Evolutionary conservation across 2,888 invertebrate species (phyloP), one percentile per base, ranked within the genome.

Genomic region (Germaria angustata): DNA sequence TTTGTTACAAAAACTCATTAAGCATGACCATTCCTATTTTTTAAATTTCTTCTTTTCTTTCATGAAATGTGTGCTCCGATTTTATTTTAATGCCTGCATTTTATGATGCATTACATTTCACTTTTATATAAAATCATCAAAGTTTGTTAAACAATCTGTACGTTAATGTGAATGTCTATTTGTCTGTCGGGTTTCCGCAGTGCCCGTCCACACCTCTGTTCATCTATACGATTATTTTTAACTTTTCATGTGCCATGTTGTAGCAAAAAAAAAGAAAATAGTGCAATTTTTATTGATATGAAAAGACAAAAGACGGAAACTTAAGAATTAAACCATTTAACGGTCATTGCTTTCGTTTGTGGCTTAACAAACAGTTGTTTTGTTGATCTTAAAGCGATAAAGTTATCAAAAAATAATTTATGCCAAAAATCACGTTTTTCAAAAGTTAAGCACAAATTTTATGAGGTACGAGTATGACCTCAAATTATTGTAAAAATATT

Each of bases 41-140:
- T 24, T 11, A 20, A 28, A 24, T 68, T 24, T 15, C 55, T 53
- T 34, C 53, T 24, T 39, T 28, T 61, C 46, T 57, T 59, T 41
- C 13, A 68, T 34, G 39, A 68, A 72, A 79, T 72, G 66, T 77
- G 76, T 72, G 79, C 79, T 65, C 49, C 39, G 78, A 65, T 79
- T 78, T 71, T 65, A 71, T 71, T 65, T 65, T 51, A 68, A 72
- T 73, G 79, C 59, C 72, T 73, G 72, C 51, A 51, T 73, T 73
- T 79, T 79, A 79, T 73, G 66, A 79, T 66, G 72, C 72, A 79
- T 79, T 79, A 34, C 72, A 66, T 72, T 73, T 79, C 79, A 73
- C 66, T 79, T 79, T 72, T 66, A 59, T 73, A 73, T 46, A 41
- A 79, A 79, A 72, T 51, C 72, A 73, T 73, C 72, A 79, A 57